Conservation (phyloP, 2,888 invertebrate species). For the Aporophyla lueneburgensis region DNA sequence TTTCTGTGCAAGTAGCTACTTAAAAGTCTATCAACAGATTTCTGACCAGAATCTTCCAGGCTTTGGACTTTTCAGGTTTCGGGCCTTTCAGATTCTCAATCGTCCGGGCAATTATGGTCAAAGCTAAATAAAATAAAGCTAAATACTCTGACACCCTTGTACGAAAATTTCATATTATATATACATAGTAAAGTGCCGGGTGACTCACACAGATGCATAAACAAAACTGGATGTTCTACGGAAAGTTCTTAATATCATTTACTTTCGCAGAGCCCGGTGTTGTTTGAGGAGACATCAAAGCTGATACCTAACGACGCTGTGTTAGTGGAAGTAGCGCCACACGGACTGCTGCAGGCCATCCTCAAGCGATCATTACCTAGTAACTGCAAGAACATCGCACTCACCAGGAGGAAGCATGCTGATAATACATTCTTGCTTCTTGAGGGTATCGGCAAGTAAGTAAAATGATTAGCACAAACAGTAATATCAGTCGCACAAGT, state of each 20-base stretch:
- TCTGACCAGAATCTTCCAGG: neutral
- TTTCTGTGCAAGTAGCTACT: neutral
- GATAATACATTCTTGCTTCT: slow-evolving; percentile 91
- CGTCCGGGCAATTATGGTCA: neutral
- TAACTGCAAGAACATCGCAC: slow-evolving; percentile 92
- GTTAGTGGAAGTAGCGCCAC: slow-evolving; percentile 96
- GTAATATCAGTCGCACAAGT: too few relatives aligned
- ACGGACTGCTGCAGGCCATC: slow-evolving; percentile 93
- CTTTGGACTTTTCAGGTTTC: neutral
- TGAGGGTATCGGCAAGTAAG: slow-evolving; percentile 87
- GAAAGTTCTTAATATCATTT: neutral
- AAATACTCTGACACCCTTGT: too few relatives aligned
- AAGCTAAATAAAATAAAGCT: too few relatives aligned
- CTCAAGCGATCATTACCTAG: slow-evolving; percentile 93
- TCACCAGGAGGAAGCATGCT: slow-evolving; percentile 93
- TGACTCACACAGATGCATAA: too few relatives aligned
- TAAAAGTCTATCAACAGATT: neutral
- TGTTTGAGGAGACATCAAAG: slow-evolving; percentile 94
- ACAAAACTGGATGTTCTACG: neutral
- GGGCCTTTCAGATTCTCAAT: neutral
- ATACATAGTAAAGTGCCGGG: too few relatives aligned
- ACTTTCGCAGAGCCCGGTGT: slow-evolving; percentile 79
- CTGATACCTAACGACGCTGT: slow-evolving; percentile 95
- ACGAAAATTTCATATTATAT: too few relatives aligned
- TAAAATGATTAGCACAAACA: slow-evolving; percentile 10